These are phyloP conservation scores for Pogonocherus hispidulus DNA, from an alignment of 2,888 invertebrate species.

Conservation along the genomic window DNA sequence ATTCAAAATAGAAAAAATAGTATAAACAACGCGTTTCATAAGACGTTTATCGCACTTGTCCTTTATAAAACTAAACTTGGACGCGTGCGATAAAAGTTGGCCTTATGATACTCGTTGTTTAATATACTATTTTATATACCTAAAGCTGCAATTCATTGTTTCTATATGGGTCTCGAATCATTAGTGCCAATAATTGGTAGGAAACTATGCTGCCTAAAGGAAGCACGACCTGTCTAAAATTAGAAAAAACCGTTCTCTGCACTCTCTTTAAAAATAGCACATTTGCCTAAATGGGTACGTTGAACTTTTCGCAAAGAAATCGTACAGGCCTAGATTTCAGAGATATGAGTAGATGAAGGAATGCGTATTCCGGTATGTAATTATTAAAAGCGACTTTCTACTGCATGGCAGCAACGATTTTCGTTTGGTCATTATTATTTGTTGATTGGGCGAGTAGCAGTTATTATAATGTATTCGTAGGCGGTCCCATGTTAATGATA, in stretches of 20 bases:
- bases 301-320: conserved; percentile 49
- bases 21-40: no score
- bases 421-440: not conserved
- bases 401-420: conserved; percentile 2
- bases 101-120: no score
- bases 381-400: conserved; percentile 10
- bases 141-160: not conserved
- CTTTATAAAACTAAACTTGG: no score
- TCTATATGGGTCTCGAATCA: no score
- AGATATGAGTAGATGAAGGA: not conserved
- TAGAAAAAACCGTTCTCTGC: conserved; percentile 42
- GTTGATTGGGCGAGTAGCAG: not conserved
- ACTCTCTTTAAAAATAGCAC: conserved; percentile 49
- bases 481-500: not conserved
- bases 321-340: conserved; percentile 4
- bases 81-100: no score
- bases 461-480: not conserved
- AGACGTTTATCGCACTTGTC: no score
- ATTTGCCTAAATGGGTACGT: conserved; percentile 46
- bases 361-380: not conserved
- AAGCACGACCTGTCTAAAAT: conserved; percentile 34
- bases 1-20: no score
- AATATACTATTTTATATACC: no score
- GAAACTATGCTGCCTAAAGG: conserved; percentile 5
- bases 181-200: not conserved